Evolutionary conservation across 1,140 invertebrate genomes (phyloP).

Genomic region (Drosophila serrata): DNA sequence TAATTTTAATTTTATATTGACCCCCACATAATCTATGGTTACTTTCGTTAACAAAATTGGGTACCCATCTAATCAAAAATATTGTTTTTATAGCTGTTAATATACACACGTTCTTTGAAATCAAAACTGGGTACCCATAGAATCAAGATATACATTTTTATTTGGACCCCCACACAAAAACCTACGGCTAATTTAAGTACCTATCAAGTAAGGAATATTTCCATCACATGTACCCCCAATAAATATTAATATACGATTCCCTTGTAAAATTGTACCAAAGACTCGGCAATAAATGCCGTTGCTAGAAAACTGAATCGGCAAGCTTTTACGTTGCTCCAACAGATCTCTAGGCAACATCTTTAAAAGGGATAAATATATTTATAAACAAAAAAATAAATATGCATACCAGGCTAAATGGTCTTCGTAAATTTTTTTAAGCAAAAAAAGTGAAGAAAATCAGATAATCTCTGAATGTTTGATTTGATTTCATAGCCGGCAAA

Average conservation of each 20-base stretch:
- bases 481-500: neutral
- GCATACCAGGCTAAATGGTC: neutral
- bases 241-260: neutral
- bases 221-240: too few species aligned
- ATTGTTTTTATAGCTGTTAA: too few species aligned
- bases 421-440: rapidly evolving
- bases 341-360: slow-evolving; percentile 59
- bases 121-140: too few species aligned
- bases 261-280: slow-evolving; percentile 4
- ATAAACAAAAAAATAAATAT: neutral
- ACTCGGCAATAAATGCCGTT: slow-evolving; percentile 76
- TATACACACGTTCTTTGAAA: too few species aligned
- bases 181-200: too few species aligned
- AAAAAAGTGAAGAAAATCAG: neutral
- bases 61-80: too few species aligned
- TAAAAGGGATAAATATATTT: too few species aligned
- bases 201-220: neutral
- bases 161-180: neutral
- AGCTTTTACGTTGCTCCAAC: slow-evolving; percentile 70
- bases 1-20: too few species aligned
- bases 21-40: too few species aligned
- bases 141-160: too few species aligned
- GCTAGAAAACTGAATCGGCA: slow-evolving; percentile 36
- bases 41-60: too few species aligned
- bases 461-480: slow-evolving; percentile 9